Base-by-base conservation (phyloP, 2,888 invertebrate species). In the Acronicta aceris region DNA sequence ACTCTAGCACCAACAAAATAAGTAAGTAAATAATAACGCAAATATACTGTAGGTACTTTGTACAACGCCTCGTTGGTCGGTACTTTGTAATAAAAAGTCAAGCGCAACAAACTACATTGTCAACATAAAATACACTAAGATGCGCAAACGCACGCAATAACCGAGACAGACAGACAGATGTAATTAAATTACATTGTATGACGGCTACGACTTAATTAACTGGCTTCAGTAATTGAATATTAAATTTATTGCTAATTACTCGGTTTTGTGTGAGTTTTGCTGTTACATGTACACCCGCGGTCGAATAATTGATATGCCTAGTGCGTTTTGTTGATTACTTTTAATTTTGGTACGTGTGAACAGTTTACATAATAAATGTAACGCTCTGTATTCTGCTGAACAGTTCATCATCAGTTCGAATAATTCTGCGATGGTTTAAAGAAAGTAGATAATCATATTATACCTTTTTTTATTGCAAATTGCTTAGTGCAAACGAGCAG, bases 201-300 rank as follows among this genome's bases (percentile, higher is more conserved):
- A 58, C 67, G 65, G 65, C 66, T 59, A 56, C 57, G 58, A 82
- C 86, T 87, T 89, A 88, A 92, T 91, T 88, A 91, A 85, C 83
- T 78, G 76, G 70, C 74, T 66, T 65, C 74, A 73, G 81, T 91
- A 92, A 92, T 91, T 92, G 91, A 92, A 91, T 89, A 81, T 85
- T 84, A 84, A 88, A 91, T 91, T 89, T 92, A 92, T 89, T 85
- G 85, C 84, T 88, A 86, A 91, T 91, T 89, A 86, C 74, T 74
- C 73, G 46, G 45, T 59, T 54, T 71, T 75, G 42, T 50, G 21
- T 27, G 25, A 59, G 40, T 57, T 60, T 56, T 76, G 56, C 61
- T 59, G 52, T 59, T 42, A 47, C 43, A 42, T 48, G 27, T 27
- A 27, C 42, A 67, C 60, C 25, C 49, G 45, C 16, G 27, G 46